Evolutionary conservation across 2,888 invertebrate species (phyloP).

Genomic region (Clusia tigrina): DNA sequence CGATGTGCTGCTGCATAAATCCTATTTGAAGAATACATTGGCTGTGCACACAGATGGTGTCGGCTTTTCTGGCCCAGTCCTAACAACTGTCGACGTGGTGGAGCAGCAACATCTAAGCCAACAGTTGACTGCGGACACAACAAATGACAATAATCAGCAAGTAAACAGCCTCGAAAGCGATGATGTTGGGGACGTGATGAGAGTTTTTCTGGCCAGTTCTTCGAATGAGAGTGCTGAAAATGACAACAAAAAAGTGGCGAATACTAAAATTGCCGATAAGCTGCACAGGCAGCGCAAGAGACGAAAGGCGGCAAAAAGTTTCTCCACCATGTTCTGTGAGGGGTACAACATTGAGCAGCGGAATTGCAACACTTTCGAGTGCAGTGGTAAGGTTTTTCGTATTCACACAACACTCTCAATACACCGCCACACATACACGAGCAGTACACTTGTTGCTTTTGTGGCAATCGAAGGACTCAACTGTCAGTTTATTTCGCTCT

Average conservation of each 20-base stretch:
- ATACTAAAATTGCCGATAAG: no score
- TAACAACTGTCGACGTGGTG: neutral
- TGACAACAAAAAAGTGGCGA: constrained; percentile 10
- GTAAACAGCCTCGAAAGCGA: no score
- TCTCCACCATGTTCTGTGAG: constrained; percentile 62
- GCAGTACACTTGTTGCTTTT: no score
- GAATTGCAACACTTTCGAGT: constrained; percentile 64
- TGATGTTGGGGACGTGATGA: neutral
- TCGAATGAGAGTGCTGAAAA: constrained; percentile 37
- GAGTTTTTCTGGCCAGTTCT: neutral
- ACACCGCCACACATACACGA: no score
- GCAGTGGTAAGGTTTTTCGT: constrained; percentile 56
- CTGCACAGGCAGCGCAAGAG: constrained; percentile 37
- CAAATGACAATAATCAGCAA: neutral
- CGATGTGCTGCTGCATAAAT: constrained; percentile 37
- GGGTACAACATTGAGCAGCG: constrained; percentile 65
- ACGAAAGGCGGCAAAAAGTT: constrained; percentile 54
- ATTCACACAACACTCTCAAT: no score
- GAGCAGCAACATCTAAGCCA: neutral
- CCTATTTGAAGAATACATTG: constrained; percentile 7
- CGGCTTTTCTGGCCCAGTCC: neutral
- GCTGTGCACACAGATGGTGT: neutral
- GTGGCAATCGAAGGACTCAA: no score
- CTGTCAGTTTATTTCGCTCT: no score
- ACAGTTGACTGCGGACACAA: neutral